These are phyloP conservation scores for Ennomos fuscantarius DNA, from an alignment of 2,888 invertebrate species.

Conservation along the genomic window DNA sequence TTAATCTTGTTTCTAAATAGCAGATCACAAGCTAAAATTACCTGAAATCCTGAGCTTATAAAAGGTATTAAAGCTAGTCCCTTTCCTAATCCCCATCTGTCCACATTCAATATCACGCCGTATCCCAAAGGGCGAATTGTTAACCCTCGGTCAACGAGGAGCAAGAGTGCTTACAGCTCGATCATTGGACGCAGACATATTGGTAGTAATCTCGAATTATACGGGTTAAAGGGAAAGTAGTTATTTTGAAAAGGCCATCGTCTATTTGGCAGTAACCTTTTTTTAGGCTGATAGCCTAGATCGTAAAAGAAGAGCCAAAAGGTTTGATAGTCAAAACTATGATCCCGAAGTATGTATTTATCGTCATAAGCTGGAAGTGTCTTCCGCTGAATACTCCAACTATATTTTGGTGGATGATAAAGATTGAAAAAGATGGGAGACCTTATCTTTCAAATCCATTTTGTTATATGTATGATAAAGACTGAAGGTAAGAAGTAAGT, in stretches of 20 bases:
- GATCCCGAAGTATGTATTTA: no score
- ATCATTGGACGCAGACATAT: conserved; percentile 33
- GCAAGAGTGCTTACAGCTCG: conserved; percentile 38
- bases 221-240: conserved; percentile 26
- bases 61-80: conserved; percentile 14
- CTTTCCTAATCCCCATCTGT: conserved; percentile 22
- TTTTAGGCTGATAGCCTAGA: conserved; percentile 14
- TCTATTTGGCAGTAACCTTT: conserved; percentile 21
- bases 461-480: no score
- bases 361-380: no score
- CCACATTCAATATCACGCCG: conserved; percentile 30
- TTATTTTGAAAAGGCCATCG: conserved; percentile 20
- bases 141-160: conserved; percentile 37
- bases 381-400: no score
- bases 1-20: no score
- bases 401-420: no score
- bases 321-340: no score
- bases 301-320: conserved; percentile 5
- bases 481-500: no score
- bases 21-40: no score
- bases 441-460: no score
- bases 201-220: conserved; percentile 30
- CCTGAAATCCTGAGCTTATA: no score
- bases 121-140: conserved; percentile 33
- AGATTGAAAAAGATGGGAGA: no score